phyloP scores from a whole-genome alignment of 1,140 invertebrate genomes.

The Cotesia glomerata region DNA sequence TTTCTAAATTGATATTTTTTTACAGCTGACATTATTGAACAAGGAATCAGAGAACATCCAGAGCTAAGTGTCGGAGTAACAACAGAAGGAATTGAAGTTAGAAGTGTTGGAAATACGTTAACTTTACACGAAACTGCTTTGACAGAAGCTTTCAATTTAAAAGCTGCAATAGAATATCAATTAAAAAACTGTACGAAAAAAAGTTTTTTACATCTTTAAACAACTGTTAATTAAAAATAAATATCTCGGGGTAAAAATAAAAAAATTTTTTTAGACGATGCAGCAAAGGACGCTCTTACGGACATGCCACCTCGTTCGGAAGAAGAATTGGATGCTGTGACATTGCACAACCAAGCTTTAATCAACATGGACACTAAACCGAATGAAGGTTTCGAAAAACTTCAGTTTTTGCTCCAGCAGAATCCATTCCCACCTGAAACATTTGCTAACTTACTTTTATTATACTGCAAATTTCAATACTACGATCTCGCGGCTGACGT shows the following conservation, averaged over 20 bases:
- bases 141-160: slow-evolving; percentile 98
- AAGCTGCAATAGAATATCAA: slow-evolving; percentile 98
- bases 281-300: slow-evolving; percentile 90
- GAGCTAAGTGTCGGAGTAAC: slow-evolving; percentile 97
- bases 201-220: not conserved
- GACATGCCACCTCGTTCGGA: slow-evolving; percentile 98
- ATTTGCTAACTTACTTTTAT: slow-evolving; percentile 92
- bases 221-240: not conserved
- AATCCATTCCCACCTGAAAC: slow-evolving; percentile 97
- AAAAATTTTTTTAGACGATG: slow-evolving; percentile 70
- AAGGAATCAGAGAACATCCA: slow-evolving; percentile 95
- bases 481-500: slow-evolving; percentile 98
- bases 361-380: slow-evolving; percentile 92
- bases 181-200: slow-evolving; percentile 82
- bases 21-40: slow-evolving; percentile 93
- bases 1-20: slow-evolving; percentile 28
- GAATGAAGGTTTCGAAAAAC: slow-evolving; percentile 93
- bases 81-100: slow-evolving; percentile 95
- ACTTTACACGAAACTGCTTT: slow-evolving; percentile 95
- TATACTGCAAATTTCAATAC: slow-evolving; percentile 98
- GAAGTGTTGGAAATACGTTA: slow-evolving; percentile 96
- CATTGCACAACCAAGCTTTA: slow-evolving; percentile 96
- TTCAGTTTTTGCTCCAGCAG: slow-evolving; percentile 96
- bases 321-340: slow-evolving; percentile 97
- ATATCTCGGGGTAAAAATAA: not conserved